Percentiles rank a stretch among this genome's conserved stretches.
phyloP scores from a whole-genome alignment of 1,140 invertebrate species.

The Drosophila malerkotliana region DNA sequence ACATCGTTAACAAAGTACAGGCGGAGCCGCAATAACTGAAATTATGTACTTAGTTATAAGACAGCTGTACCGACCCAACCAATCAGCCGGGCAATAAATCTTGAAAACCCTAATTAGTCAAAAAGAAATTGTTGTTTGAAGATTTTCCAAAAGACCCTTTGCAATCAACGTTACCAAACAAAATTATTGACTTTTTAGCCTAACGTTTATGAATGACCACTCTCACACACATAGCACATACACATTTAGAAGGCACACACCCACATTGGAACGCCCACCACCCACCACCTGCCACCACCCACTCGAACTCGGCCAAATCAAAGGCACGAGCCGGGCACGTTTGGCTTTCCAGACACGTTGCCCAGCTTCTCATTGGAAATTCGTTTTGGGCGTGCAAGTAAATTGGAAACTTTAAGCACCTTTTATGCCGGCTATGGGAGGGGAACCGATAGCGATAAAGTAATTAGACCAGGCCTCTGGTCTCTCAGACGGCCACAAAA shows the following conservation, averaged over 20 bases:
- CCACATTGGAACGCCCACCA: background rate
- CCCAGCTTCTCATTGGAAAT: conserved; percentile 72
- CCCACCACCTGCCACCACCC: conserved; percentile 6
- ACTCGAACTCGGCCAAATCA: background rate
- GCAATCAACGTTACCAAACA: conserved; percentile 47
- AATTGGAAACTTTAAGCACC: conserved; percentile 75
- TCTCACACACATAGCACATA: conserved; percentile 7
- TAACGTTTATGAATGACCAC: conserved; percentile 73
- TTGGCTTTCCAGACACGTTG: conserved; percentile 76
- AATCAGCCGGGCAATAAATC: conserved; percentile 54
- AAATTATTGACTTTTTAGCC: conserved; percentile 70
- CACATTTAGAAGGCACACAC: conserved; percentile 18
- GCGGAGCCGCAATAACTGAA: conserved; percentile 43
- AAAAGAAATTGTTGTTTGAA: conserved; percentile 54
- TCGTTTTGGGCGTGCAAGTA: conserved; percentile 58
- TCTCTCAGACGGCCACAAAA: conserved; percentile 29
- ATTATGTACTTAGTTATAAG: conserved; percentile 39
- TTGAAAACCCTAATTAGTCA: conserved; percentile 58
- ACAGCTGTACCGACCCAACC: conserved; percentile 33
- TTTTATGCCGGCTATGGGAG: conserved; percentile 49
- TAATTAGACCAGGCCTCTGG: conserved; percentile 52
- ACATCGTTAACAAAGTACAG: conserved; percentile 84
- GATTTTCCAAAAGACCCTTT: conserved; percentile 20
- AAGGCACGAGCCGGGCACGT: conserved; percentile 35
- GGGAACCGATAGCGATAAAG: conserved; percentile 50